Base-by-base conservation (phyloP, 1,140 invertebrate genomes). In the Venturia canescens region DNA sequence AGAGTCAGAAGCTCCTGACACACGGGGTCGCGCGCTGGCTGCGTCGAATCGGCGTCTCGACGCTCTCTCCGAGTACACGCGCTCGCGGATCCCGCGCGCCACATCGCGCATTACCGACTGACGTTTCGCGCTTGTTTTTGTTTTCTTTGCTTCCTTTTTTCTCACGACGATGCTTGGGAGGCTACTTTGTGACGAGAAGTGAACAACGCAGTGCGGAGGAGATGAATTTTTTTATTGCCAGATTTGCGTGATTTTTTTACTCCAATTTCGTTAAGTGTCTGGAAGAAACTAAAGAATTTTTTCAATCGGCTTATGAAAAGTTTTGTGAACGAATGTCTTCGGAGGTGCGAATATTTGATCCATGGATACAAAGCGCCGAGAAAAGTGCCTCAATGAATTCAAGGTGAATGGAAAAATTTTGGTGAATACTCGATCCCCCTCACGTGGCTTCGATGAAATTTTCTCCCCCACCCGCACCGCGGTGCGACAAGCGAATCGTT, bases 1-100 rank as follows among this genome's bases (percentile, higher is more conserved):
- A 63, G 60, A 87, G 89, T 87, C 87, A 85, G 88, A 89, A 89
- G 87, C 88, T 85, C 38, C 87, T 84, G 88, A 86, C 85, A 87
- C 86, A 88, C 85, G 84, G 85, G 86, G 83, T 87, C 86, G 85
- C 86, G 85, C 80, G 82, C 82, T 80, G 83, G 78, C 83, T 86
- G 81, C 83, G 79, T 77, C 79, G 71, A 83, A 81, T 77, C 76
- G 82, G 81, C 84, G 84, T 83, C 82, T 87, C 85, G 85, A 82
- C 72, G 83, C 69, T 77, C 72, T 63, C 34, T 9, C 38, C 60
- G 27, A 66, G 67, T 66, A 77, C 74, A 78, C 72, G 79, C 79
- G 82, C 67, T 80, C 71, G 48, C 71, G 67, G 15, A 63, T 63
- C 78, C 27, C 69, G 53, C 63, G 53, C 16, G n/a, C 1, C 4